Percentiles rank a stretch among this genome's conserved stretches.
Conservation (phyloP, 1,140 invertebrate genomes). For the Orius insidiosus region DNA sequence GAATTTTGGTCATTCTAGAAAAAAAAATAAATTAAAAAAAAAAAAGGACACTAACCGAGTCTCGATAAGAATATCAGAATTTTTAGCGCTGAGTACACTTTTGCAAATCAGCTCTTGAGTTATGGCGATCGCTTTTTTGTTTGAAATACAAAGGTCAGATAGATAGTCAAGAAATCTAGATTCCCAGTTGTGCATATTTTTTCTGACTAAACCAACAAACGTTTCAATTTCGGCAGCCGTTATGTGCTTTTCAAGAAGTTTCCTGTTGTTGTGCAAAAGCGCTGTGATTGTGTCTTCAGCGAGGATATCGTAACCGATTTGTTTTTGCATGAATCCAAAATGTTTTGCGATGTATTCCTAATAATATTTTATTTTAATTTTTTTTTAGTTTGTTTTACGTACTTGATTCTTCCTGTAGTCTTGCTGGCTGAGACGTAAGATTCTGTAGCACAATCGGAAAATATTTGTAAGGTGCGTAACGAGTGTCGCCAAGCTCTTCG, state of each 20-base stretch:
- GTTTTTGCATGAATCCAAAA: conserved; percentile 99
- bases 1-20: too few relatives aligned
- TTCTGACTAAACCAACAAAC: conserved; percentile 89
- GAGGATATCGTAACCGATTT: conserved; percentile 98
- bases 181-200: conserved; percentile 84
- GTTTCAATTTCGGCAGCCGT: conserved; percentile 96
- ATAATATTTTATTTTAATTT: too few relatives aligned
- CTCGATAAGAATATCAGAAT: conserved; percentile 84
- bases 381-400: too few relatives aligned
- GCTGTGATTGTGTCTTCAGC: conserved; percentile 99
- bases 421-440: conserved; percentile 86
- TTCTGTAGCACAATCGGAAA: conserved; percentile 90
- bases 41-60: conserved; percentile 40
- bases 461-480: conserved; percentile 87
- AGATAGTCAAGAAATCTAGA: conserved; percentile 93
- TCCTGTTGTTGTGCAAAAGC: conserved; percentile 92
- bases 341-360: conserved; percentile 99
- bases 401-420: conserved; percentile 98
- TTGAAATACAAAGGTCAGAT: conserved; percentile 97
- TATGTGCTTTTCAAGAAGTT: conserved; percentile 94
- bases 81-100: conserved; percentile 76
- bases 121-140: conserved; percentile 93
- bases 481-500: conserved; percentile 85
- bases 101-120: conserved; percentile 99
- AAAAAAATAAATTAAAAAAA: too few relatives aligned